These are phyloP conservation scores for Raja brachyura DNA, from an alignment of 2,113 vertebrate genomes.

Conservation along the genomic window DNA sequence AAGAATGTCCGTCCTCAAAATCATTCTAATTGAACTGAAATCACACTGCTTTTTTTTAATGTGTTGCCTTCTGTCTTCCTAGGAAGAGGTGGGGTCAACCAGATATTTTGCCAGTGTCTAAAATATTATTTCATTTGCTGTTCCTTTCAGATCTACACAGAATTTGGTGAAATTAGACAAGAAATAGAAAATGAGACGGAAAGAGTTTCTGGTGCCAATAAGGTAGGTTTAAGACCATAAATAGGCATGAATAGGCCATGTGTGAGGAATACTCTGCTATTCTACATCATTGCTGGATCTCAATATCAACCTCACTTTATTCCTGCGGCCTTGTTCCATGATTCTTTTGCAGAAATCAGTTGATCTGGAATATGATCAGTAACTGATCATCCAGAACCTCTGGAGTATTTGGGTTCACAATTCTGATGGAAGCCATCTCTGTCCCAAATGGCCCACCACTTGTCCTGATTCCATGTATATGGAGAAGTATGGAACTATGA, in stretches of 20 bases:
- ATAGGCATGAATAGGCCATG: too few species aligned
- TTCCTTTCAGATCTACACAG: slow-evolving; percentile 74
- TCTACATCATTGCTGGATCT: too few species aligned
- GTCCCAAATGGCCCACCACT: too few species aligned
- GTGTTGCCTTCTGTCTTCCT: neutral
- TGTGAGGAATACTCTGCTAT: too few species aligned
- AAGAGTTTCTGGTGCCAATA: slow-evolving; percentile 91
- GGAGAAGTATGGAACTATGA: too few species aligned
- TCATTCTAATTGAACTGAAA: neutral
- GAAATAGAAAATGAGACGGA: slow-evolving; percentile 95
- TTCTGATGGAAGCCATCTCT: too few species aligned
- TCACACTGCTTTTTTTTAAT: neutral
- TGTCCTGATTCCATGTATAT: too few species aligned
- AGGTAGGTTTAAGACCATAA: slow-evolving; percentile 60
- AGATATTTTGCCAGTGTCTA: neutral
- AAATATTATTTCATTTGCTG: slow-evolving; percentile 11
- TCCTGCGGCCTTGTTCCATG: neutral
- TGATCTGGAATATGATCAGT: too few species aligned
- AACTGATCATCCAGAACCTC: too few species aligned
- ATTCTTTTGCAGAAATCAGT: too few species aligned
- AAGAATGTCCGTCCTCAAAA: neutral
- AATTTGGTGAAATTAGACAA: slow-evolving; percentile 92
- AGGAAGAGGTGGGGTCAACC: neutral
- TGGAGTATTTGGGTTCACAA: too few species aligned
- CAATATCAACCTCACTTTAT: neutral